Conservation (phyloP, 2,888 invertebrate genomes). For the Nomada lathburiana region DNA sequence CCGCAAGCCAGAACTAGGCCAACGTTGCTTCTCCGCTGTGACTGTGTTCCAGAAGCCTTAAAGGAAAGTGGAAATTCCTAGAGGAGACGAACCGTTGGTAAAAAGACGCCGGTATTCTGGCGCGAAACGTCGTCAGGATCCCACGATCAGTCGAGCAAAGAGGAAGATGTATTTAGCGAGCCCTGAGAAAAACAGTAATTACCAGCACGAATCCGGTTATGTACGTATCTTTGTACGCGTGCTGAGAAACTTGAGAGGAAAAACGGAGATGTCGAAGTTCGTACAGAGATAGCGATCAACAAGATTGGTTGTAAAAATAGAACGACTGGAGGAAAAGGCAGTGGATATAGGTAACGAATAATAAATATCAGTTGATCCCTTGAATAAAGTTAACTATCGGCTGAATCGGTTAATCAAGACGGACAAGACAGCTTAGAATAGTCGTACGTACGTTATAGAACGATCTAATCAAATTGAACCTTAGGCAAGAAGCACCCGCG, state of each 20-base stretch:
- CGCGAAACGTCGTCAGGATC: slow-evolving; percentile 3
- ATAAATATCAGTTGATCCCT: too few relatives aligned
- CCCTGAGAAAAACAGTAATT: slow-evolving; percentile 13
- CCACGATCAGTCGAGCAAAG: slow-evolving; percentile 11
- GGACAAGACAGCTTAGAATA: too few relatives aligned
- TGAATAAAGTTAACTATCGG: too few relatives aligned
- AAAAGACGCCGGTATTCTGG: slow-evolving; percentile 14
- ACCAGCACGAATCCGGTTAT: neutral
- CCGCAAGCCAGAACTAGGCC: slow-evolving; percentile 53
- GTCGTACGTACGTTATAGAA: too few relatives aligned
- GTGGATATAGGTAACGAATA: too few relatives aligned
- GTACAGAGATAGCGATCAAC: neutral
- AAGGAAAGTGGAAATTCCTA: slow-evolving; percentile 58
- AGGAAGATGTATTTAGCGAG: neutral
- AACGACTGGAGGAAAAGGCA: too few relatives aligned
- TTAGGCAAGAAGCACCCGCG: too few relatives aligned
- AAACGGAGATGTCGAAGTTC: neutral
- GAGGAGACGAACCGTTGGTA: neutral
- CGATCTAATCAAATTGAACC: too few relatives aligned
- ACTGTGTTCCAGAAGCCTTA: slow-evolving; percentile 44
- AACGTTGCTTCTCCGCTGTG: slow-evolving; percentile 18
- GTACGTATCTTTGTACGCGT: neutral
- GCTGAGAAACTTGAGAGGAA: too few relatives aligned
- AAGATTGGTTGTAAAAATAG: neutral
- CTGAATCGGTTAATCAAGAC: too few relatives aligned